Conservation (phyloP, 2,888 invertebrate genomes). For the Eristalinus aeneus region DNA sequence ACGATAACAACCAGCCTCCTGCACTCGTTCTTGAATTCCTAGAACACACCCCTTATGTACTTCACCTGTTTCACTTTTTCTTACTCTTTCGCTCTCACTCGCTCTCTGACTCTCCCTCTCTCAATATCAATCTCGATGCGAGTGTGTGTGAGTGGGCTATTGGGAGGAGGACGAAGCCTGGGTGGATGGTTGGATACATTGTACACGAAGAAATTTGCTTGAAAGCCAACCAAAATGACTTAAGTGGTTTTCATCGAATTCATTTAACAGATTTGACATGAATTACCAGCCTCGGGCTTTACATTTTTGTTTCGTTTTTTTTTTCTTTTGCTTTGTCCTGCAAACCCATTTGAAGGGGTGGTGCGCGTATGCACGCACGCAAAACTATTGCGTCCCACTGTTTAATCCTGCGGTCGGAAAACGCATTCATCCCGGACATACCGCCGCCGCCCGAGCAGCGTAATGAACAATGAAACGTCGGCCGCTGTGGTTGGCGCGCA, state of each 20-base stretch:
- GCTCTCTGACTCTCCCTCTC: not conserved
- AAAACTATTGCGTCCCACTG: not conserved
- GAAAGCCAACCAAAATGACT: conserved; percentile 67
- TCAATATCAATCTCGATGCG: not conserved
- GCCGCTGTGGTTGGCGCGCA: not conserved
- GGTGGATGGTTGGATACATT: not conserved
- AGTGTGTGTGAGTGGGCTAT: not conserved
- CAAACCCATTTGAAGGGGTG: not conserved
- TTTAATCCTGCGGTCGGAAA: not conserved
- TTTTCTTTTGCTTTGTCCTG: not conserved
- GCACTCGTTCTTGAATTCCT: conserved; percentile 14
- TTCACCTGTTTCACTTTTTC: not conserved
- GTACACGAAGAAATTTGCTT: conserved; percentile 58
- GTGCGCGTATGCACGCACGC: not conserved
- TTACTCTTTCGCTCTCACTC: conserved; percentile 2
- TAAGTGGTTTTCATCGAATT: conserved; percentile 70
- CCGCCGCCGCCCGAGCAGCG: not conserved
- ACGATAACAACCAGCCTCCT: conserved; percentile 11
- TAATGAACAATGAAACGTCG: too few relatives aligned
- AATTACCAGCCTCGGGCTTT: conserved; percentile 19
- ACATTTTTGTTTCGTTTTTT: conserved; percentile 15
- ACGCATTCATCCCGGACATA: not conserved
- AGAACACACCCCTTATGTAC: conserved; percentile 59
- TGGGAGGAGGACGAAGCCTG: not conserved
- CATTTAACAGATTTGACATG: conserved; percentile 64